Conservation (phyloP, 2,113 vertebrate genomes). For the Entomyzon cyanotis region DNA sequence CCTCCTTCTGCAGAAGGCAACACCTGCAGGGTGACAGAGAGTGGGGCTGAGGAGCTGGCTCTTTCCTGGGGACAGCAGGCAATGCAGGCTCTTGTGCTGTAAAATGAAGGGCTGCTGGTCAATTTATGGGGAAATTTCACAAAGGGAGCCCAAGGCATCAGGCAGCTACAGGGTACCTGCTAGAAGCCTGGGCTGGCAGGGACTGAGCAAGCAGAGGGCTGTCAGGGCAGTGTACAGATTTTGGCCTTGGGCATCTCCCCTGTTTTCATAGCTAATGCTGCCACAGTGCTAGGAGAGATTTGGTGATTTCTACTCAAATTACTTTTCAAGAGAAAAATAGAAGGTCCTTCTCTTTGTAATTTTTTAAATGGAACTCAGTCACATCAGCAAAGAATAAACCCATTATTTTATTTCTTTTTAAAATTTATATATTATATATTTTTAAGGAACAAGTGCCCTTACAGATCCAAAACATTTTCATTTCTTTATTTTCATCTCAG, state of each 20-base stretch:
- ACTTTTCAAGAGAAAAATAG: background rate
- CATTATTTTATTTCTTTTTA: background rate
- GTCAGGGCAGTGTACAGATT: background rate
- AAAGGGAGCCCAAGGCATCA: background rate
- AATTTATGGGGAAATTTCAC: constrained; percentile 8
- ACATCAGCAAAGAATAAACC: background rate
- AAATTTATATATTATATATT: background rate
- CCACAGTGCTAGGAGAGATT: background rate
- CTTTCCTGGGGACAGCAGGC: background rate
- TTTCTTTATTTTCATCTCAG: background rate
- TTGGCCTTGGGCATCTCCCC: background rate
- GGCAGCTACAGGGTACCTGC: background rate
- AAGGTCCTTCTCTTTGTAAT: background rate
- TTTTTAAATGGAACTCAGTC: background rate
- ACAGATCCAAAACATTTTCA: background rate
- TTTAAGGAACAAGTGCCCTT: background rate
- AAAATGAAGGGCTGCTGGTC: background rate
- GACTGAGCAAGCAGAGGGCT: background rate
- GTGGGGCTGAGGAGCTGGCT: background rate
- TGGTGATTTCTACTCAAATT: background rate
- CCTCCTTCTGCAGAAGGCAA: constrained; percentile 37
- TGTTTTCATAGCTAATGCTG: background rate
- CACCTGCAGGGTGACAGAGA: background rate
- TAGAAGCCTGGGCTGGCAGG: constrained; percentile 10
- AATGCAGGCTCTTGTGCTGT: background rate